phyloP scores from a whole-genome alignment of 2,888 invertebrate genomes.

The Camptogramma bilineatum region DNA sequence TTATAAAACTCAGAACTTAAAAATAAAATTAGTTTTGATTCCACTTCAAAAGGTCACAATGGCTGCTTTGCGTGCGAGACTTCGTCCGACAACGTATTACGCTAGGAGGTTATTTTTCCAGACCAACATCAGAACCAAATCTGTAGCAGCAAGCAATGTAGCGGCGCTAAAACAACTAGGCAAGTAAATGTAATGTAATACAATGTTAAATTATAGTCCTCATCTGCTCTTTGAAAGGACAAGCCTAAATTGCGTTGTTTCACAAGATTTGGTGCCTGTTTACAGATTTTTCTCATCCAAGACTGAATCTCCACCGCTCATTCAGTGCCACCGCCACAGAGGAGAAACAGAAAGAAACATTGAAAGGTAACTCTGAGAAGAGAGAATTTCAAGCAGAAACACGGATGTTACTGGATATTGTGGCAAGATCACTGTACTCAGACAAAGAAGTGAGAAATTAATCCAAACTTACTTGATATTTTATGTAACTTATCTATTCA shows the following conservation, averaged over 20 bases:
- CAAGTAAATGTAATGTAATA: constrained; percentile 17
- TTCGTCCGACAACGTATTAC: constrained; percentile 55
- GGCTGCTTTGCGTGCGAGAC: constrained; percentile 67
- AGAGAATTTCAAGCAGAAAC: constrained; percentile 99
- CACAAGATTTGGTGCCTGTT: not conserved
- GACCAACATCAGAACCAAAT: constrained; percentile 55
- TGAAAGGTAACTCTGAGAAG: constrained; percentile 87
- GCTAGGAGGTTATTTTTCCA: constrained; percentile 65
- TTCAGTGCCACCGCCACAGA: constrained; percentile 62
- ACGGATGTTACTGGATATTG: constrained; percentile 97
- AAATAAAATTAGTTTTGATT: not conserved
- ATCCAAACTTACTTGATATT: not conserved
- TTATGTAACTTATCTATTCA: too few species aligned
- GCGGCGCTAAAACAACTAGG: constrained; percentile 38
- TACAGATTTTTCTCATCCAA: constrained; percentile 37
- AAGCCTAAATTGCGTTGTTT: not conserved
- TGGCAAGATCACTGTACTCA: constrained; percentile 98
- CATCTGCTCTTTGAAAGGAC: not conserved
- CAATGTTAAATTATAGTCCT: not conserved
- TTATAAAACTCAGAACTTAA: too few species aligned
- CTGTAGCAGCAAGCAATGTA: constrained; percentile 47
- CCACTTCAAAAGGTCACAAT: constrained; percentile 44
- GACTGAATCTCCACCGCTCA: constrained; percentile 41
- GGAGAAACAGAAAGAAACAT: constrained; percentile 67
- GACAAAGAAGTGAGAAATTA: constrained; percentile 92